phyloP scores from a whole-genome alignment of 2,113 vertebrate genomes.

The Alethe castanea region DNA sequence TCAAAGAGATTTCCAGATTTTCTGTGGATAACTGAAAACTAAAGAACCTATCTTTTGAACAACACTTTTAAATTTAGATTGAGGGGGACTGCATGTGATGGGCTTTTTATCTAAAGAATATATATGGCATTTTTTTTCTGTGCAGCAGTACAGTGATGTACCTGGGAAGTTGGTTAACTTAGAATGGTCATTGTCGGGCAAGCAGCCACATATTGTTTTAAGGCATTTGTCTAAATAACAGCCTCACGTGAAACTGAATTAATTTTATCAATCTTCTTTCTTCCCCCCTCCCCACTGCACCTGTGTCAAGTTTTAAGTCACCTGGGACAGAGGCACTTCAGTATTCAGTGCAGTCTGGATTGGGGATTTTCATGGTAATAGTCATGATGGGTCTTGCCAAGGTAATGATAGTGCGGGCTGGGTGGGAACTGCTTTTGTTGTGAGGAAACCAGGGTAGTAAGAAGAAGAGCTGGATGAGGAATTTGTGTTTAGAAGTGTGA shows the following conservation, averaged over 20 bases:
- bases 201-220: not conserved
- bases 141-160: not conserved
- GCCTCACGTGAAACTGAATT: rapidly evolving
- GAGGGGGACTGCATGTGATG: not conserved
- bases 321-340: not conserved
- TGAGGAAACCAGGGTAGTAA: not conserved
- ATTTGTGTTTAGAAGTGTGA: not conserved
- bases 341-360: not conserved
- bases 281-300: not conserved
- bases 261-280: not conserved
- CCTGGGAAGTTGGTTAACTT: not conserved
- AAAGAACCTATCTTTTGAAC: not conserved
- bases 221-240: not conserved
- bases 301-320: not conserved
- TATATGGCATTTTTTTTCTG: rapidly evolving
- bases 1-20: not conserved
- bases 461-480: not conserved
- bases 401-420: not conserved
- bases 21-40: not conserved
- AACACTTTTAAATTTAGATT: not conserved
- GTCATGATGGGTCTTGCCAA: not conserved
- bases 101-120: not conserved
- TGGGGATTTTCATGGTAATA: not conserved
- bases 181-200: rapidly evolving
- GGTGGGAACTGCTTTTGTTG: not conserved